A percentile compares a stretch with the other conserved stretches of the same genome.
Conservation (phyloP, 2,113 vertebrate species). For the Pelobates fuscus region DNA sequence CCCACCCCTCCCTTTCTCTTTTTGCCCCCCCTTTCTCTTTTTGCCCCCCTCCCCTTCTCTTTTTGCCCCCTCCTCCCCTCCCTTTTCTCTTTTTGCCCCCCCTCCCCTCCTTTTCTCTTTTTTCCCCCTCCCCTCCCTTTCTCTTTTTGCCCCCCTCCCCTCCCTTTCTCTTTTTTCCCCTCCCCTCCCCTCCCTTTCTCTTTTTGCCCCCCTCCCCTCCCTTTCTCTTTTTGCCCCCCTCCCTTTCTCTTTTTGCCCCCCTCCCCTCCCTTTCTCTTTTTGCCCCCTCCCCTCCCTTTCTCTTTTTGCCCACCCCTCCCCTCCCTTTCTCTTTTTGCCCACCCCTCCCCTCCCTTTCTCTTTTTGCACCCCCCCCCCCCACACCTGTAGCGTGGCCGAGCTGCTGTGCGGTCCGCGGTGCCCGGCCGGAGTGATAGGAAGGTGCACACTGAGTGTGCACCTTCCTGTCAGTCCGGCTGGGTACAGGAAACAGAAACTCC, state of each 20-base stretch:
- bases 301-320: not conserved
- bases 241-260: not conserved
- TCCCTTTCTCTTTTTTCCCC: not conserved
- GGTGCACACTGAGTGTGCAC: too few species aligned
- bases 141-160: not conserved
- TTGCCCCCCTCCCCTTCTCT: not conserved
- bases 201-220: not conserved
- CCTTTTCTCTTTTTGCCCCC: too few species aligned
- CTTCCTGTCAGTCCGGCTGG: too few species aligned
- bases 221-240: not conserved
- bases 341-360: too few species aligned
- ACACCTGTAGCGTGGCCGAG: too few species aligned
- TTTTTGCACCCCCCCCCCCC: too few species aligned
- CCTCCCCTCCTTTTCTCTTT: not conserved
- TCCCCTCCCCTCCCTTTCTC: too few species aligned
- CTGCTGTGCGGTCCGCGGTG: too few species aligned
- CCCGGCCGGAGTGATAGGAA: too few species aligned
- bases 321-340: not conserved
- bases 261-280: too few species aligned
- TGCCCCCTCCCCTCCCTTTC: too few species aligned
- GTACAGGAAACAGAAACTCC: too few species aligned
- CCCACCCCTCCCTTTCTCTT: not conserved
- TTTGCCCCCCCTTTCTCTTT: not conserved
- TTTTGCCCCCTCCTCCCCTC: not conserved
- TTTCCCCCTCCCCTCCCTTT: not conserved